phyloP scores from a whole-genome alignment of 1,140 invertebrate species.

The Seison nebaliae region DNA sequence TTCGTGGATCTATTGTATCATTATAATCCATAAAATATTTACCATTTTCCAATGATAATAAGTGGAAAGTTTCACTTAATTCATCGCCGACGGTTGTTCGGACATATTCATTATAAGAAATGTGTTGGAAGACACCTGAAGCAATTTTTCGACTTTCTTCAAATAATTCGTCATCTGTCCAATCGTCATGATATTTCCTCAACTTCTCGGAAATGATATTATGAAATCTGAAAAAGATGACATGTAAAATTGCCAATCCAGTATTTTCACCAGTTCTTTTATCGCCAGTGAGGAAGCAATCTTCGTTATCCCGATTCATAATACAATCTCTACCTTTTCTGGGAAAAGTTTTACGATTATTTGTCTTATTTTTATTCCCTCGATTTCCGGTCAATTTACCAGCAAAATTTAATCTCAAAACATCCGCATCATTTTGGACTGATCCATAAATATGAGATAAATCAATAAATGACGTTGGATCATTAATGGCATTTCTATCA shows the following conservation, averaged over 20 bases:
- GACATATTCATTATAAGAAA: slow-evolving; percentile 74
- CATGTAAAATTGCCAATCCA: slow-evolving; percentile 35
- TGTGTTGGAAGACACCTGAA: slow-evolving; percentile 64
- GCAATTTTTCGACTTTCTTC: slow-evolving; percentile 57
- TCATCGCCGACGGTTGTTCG: too few relatives aligned
- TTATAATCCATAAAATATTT: slow-evolving; percentile 23
- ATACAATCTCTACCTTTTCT: slow-evolving; percentile 8
- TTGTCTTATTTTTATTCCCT: not conserved
- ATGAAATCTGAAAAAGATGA: slow-evolving; percentile 33
- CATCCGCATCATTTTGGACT: not conserved
- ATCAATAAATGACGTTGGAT: too few relatives aligned
- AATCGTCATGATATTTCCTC: slow-evolving; percentile 11
- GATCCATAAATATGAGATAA: too few relatives aligned
- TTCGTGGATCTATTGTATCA: slow-evolving; percentile 32
- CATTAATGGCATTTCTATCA: too few relatives aligned
- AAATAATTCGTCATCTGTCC: slow-evolving; percentile 17
- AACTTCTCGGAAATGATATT: slow-evolving; percentile 17
- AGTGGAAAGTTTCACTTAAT: too few relatives aligned
- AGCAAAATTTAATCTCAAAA: slow-evolving; percentile 1
- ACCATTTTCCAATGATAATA: too few relatives aligned
- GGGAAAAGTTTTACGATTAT: slow-evolving; percentile 7
- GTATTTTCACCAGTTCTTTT: slow-evolving; percentile 10
- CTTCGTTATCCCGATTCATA: not conserved
- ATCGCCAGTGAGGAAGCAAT: slow-evolving; percentile 9
- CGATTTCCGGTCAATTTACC: slow-evolving; percentile 7